Evolutionary conservation across 2,888 invertebrate species (phyloP), one percentile per base, ranked within the genome.

Genomic region (Margaritifera margaritifera): DNA sequence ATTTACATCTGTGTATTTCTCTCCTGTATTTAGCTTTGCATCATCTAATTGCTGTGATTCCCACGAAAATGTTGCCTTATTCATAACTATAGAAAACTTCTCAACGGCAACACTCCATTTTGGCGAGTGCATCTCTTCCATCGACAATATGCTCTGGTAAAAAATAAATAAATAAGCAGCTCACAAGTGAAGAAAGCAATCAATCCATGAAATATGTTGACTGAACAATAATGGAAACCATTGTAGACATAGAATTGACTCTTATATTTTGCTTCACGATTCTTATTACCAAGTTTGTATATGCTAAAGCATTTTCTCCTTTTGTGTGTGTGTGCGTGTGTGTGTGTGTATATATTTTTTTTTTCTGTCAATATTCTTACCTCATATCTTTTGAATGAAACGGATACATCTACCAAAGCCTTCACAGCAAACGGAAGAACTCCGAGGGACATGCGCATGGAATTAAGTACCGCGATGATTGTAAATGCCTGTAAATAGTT

Each of bases 51-150:
- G 42, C 11, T 11, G 15, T 0, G 0, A 42, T 56, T 90, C 88
- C 91, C 91, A 92, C 56, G 89, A 87, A 70, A 93, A 91, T 3
- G 90, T 89, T 15, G 91, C 92, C 70, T 91, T 89, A 24, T 89
- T 87, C 64, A 92, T 89, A 24, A 90, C 90, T 19, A 93, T 80
- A 3, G 91, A 91, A 79, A 91, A 76, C 66, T 90, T 89, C 63
- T 89, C 88, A 62, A 92, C 90, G 24, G 90, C 89, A 11, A 92
- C 91, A 63, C 89, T 88, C 50, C 88, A 87, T 15, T 90, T 81
- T 56, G 88, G 87, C 18, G 88, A 88, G 57, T 87, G 89, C 63
- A 89, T 89, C 75, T 92, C 92, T 68, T 91, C 90, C 85, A 87
- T 85, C 58, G 82, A 42, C 31, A 87, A 63, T 2, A 87, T 73